phyloP scores from a whole-genome alignment of 2,888 invertebrate species.

The Melanargia galathea region DNA sequence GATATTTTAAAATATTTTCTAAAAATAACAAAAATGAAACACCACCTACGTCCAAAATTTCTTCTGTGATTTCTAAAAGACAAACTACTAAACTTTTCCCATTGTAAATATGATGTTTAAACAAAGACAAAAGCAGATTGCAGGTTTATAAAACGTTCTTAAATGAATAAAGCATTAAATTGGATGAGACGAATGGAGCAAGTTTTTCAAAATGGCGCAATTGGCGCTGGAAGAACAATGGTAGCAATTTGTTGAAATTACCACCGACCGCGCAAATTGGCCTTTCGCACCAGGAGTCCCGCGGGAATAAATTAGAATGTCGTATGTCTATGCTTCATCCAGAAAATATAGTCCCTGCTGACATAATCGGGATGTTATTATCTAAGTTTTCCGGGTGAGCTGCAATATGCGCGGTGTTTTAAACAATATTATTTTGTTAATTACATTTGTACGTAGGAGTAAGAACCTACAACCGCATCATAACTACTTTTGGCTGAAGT shows the following conservation, averaged over 20 bases:
- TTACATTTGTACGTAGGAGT: background rate
- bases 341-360: slow-evolving; percentile 21
- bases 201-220: slow-evolving; percentile 43
- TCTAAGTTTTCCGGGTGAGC: background rate
- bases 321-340: slow-evolving; percentile 18
- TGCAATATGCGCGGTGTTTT: background rate
- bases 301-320: slow-evolving; percentile 35
- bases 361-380: slow-evolving; percentile 6
- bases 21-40: too few relatives aligned
- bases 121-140: slow-evolving; percentile 14
- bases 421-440: background rate
- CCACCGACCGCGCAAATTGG: slow-evolving; percentile 45
- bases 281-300: slow-evolving; percentile 37
- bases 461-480: background rate
- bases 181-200: slow-evolving; percentile 35
- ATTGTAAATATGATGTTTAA: background rate
- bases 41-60: background rate
- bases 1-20: too few relatives aligned
- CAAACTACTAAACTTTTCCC: background rate
- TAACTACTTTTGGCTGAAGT: too few relatives aligned
- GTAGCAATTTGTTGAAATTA: slow-evolving; percentile 69
- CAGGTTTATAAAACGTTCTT: slow-evolving; percentile 17
- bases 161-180: slow-evolving; percentile 40
- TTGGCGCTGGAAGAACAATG: slow-evolving; percentile 57
- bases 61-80: background rate